Percentiles rank a stretch among this genome's conserved stretches.
Conservation (phyloP, 2,113 vertebrate species). For the Zosterops japonicus region DNA sequence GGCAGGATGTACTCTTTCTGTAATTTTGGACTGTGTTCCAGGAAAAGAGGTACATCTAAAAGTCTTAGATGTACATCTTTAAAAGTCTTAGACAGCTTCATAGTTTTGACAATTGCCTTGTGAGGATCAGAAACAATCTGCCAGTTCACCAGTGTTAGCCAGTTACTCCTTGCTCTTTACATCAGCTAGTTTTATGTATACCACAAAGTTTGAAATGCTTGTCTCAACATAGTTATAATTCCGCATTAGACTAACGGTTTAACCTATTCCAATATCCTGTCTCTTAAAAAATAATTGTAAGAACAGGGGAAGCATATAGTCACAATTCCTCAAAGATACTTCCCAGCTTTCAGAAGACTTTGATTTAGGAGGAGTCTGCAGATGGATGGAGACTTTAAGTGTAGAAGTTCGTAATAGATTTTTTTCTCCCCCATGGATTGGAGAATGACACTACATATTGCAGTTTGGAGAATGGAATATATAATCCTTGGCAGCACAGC, state of each 20-base stretch:
- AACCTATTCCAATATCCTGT: background rate
- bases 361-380: background rate
- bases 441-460: background rate
- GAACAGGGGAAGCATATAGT: background rate
- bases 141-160: background rate
- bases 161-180: background rate
- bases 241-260: background rate
- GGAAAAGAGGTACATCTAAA: background rate
- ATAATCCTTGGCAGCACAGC: background rate
- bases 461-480: background rate
- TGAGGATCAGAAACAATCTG: background rate
- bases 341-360: background rate
- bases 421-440: background rate
- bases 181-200: background rate
- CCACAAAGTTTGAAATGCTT: background rate
- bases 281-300: background rate
- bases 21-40: background rate
- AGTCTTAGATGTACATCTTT: background rate
- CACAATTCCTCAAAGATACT: background rate
- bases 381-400: background rate
- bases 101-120: background rate
- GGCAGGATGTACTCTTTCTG: background rate
- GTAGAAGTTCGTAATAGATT: background rate
- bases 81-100: background rate
- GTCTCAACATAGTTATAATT: background rate